phyloP scores from a whole-genome alignment of 2,888 invertebrate species.

The Plagodis dolabraria region DNA sequence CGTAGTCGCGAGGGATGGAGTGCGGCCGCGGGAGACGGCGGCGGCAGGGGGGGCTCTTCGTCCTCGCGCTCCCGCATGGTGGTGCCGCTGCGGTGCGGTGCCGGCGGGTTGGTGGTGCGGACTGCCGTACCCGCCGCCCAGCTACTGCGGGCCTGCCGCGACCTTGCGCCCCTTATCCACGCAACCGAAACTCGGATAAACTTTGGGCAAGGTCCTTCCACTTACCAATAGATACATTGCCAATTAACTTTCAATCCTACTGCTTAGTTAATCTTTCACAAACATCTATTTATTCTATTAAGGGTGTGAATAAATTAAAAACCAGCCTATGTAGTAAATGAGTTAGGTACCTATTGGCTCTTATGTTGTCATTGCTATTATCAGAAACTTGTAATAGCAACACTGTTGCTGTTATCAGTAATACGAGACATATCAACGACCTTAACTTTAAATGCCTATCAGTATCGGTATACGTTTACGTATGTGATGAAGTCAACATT shows the following conservation, averaged over 20 bases:
- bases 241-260: conserved; percentile 20
- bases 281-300: too few species aligned
- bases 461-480: too few species aligned
- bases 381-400: too few species aligned
- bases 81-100: conserved; percentile 11
- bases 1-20: conserved; percentile 71
- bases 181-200: conserved; percentile 65
- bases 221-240: conserved; percentile 27
- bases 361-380: conserved; percentile 2
- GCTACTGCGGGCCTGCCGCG: conserved; percentile 37
- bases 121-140: conserved; percentile 54
- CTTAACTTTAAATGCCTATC: too few species aligned
- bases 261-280: neutral
- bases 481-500: too few species aligned
- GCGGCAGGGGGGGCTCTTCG: conserved; percentile 56
- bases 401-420: too few species aligned
- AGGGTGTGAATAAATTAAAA: neutral
- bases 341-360: conserved; percentile 24
- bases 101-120: conserved; percentile 37
- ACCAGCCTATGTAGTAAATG: neutral
- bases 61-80: conserved; percentile 65
- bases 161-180: conserved; percentile 67
- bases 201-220: conserved; percentile 55
- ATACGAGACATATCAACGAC: too few species aligned
- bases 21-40: conserved; percentile 47